Evolutionary conservation across 2,888 invertebrate genomes (phyloP).

Genomic region (Silvanus unidentatus): DNA sequence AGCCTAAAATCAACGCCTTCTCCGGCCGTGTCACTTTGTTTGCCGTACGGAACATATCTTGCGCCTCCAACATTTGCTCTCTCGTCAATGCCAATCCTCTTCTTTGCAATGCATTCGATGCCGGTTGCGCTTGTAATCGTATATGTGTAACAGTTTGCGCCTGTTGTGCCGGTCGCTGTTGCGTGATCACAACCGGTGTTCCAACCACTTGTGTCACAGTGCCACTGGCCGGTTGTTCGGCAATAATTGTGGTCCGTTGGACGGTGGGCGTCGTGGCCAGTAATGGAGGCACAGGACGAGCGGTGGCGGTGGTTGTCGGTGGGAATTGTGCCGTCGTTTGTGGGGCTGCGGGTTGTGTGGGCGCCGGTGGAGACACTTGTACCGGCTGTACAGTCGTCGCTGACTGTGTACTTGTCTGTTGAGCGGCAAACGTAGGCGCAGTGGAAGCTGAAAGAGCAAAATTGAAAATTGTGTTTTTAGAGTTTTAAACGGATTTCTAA

Average conservation of each 20-base stretch:
- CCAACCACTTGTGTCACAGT: conserved; percentile 45
- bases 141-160: conserved; percentile 49
- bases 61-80: conserved; percentile 94
- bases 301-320: conserved; percentile 26
- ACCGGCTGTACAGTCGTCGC: conserved; percentile 43
- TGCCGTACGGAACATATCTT: conserved; percentile 95
- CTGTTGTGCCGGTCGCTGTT: conserved; percentile 41
- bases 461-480: no score
- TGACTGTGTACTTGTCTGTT: conserved; percentile 36
- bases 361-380: conserved; percentile 33
- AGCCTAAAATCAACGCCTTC: conserved; percentile 94
- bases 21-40: conserved; percentile 95
- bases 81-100: conserved; percentile 69
- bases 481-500: conserved; percentile 18
- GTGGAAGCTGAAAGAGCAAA: conserved; percentile 14
- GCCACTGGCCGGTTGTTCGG: conserved; percentile 29
- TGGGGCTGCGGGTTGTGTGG: conserved; percentile 21
- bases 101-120: conserved; percentile 52
- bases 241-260: conserved; percentile 35
- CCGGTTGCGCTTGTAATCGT: conserved; percentile 50
- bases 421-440: conserved; percentile 32
- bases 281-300: conserved; percentile 41
- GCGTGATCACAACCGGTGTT: conserved; percentile 51
- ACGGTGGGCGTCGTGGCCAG: conserved; percentile 35
- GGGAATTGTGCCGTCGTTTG: conserved; percentile 27